Evolutionary conservation across 2,888 invertebrate species (phyloP), one percentile per base, ranked within the genome.

Genomic region (Catocala nupta): DNA sequence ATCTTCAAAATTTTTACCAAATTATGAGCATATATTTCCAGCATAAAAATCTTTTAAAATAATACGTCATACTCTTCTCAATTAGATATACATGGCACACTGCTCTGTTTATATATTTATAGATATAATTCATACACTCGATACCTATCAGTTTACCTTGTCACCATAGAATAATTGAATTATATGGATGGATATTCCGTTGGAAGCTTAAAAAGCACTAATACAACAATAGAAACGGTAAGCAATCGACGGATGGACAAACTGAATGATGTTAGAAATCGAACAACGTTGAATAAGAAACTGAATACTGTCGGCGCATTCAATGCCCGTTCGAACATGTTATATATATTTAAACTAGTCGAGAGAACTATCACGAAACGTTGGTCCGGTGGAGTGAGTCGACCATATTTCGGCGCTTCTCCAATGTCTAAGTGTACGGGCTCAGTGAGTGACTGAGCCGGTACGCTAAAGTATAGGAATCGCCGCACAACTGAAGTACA

Each of bases 111-210:
- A 77, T 85, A 86, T 90, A 88, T 85, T 86, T 89, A 87, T 85
- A 89, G 82, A 87, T 82, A 83, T 69, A 77, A 72, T 75, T 87
- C 86, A 87, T 88, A 90, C 88, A 90, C 83, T 87, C 87, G 88
- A 83, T 84, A 90, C 87, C 87, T 91, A 90, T 83, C 90, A 87
- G 88, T 89, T 90, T 91, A 93, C 94, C 92, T 93, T 93, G 93
- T 93, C 90, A 90, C 92, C 92, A 93, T 92, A 91, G 90, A 90
- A 90, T 93, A 94, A 94, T 94, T 93, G 93, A 93, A 90, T 92
- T 90, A 89, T 86, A 91, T 93, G 93, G 93, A 93, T 93, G 93
- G 94, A 94, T 91, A 91, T 88, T 86, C 88, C 84, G 84, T 92
- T 86, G 83, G 87, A 91, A 93, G 92, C 92, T 93, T 92, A 90